Evolutionary conservation across 2,113 vertebrate species (phyloP).

Genomic region (Lutjanus erythropterus): DNA sequence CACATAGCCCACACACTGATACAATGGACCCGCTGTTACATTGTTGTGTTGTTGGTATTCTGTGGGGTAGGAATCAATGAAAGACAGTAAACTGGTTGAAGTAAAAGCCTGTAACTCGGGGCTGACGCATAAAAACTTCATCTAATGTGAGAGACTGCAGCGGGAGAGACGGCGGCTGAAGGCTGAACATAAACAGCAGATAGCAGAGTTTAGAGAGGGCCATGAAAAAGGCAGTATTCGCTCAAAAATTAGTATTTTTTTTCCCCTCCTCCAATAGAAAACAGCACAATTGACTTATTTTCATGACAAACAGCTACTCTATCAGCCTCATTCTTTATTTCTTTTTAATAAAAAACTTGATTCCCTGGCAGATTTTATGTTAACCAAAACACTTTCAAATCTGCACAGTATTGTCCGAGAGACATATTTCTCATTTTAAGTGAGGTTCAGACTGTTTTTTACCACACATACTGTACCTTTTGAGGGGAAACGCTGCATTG

Average conservation of each 20-base stretch:
- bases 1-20: neutral
- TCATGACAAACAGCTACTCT: neutral
- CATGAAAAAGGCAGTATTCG: slow-evolving; percentile 4
- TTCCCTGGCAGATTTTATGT: neutral
- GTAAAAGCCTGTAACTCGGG: slow-evolving; percentile 59
- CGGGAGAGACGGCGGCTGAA: slow-evolving; percentile 37
- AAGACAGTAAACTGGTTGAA: slow-evolving; percentile 54
- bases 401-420: neutral
- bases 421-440: neutral
- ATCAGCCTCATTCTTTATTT: neutral
- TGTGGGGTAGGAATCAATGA: slow-evolving; percentile 38
- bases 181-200: slow-evolving; percentile 53
- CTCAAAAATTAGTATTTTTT: slow-evolving; percentile 2
- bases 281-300: neutral
- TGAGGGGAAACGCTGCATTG: neutral
- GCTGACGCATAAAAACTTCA: slow-evolving; percentile 61
- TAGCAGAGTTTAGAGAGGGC: slow-evolving; percentile 28
- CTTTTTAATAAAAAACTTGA: neutral
- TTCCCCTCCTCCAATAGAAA: neutral
- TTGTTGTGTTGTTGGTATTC: slow-evolving; percentile 32
- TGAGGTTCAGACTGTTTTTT: neutral
- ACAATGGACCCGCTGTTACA: neutral
- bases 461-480: neutral
- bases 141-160: slow-evolving; percentile 49
- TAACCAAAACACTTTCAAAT: neutral